phyloP scores from a whole-genome alignment of 2,797 vertebrate species.

The Agapornis canus region DNA sequence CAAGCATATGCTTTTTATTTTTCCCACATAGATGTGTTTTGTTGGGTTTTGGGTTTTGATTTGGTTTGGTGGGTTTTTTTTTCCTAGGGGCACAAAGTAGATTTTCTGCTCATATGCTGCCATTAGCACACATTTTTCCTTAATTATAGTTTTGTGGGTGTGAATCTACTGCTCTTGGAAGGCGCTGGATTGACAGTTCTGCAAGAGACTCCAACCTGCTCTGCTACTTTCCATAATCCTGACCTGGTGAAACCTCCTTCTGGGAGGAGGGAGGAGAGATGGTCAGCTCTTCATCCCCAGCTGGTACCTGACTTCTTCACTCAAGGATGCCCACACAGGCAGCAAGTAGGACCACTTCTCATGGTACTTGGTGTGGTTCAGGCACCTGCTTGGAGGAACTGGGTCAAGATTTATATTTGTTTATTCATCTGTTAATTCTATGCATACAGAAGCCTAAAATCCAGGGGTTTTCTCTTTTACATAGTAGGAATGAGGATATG shows the following conservation, averaged over 20 bases:
- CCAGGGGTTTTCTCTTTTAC: background rate
- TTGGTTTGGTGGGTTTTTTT: background rate
- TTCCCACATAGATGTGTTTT: background rate
- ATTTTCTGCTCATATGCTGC: background rate
- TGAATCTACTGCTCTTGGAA: background rate
- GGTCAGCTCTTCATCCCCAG: background rate
- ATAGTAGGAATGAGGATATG: background rate
- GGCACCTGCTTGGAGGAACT: background rate
- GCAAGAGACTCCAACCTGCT: background rate
- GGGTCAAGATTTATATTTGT: background rate
- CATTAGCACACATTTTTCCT: background rate
- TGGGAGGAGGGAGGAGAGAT: background rate
- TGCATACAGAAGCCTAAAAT: background rate
- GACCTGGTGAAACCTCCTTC: background rate
- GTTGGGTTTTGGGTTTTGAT: background rate
- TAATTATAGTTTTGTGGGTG: background rate
- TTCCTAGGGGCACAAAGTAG: background rate
- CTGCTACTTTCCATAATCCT: background rate
- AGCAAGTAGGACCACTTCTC: background rate
- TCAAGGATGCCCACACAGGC: background rate
- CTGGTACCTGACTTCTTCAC: background rate
- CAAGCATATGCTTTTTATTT: conserved; percentile 43
- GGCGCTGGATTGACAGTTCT: background rate
- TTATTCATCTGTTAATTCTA: background rate
- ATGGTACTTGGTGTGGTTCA: background rate